Evolutionary conservation across 2,797 vertebrate genomes (phyloP).

Genomic region (Ficedula albicollis): DNA sequence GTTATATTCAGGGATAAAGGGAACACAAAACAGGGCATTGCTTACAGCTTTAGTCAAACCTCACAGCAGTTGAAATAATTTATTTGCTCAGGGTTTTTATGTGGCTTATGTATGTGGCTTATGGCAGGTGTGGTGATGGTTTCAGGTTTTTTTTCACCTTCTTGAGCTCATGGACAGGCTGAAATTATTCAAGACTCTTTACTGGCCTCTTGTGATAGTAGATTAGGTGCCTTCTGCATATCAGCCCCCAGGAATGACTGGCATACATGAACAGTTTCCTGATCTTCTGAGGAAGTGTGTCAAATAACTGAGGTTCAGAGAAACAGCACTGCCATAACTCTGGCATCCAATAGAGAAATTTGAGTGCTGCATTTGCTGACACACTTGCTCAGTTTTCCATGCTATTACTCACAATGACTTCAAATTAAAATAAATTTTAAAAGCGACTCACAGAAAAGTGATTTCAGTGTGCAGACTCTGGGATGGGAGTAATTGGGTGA

Average conservation of each 20-base stretch:
- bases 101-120: background rate
- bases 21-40: background rate
- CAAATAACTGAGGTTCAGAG: background rate
- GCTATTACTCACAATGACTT: background rate
- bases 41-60: background rate
- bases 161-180: background rate
- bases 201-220: background rate
- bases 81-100: background rate
- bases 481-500: background rate
- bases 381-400: background rate
- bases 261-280: background rate
- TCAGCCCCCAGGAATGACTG: background rate
- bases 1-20: background rate
- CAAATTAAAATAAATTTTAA: background rate
- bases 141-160: background rate
- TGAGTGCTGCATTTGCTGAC: background rate
- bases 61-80: background rate
- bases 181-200: background rate
- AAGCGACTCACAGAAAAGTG: background rate
- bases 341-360: background rate
- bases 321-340: background rate
- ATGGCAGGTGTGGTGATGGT: background rate
- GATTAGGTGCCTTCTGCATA: background rate
- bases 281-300: background rate
- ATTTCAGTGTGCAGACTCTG: background rate